Conservation (phyloP, 2,888 invertebrate species). For the Meteorus cinctellus region DNA sequence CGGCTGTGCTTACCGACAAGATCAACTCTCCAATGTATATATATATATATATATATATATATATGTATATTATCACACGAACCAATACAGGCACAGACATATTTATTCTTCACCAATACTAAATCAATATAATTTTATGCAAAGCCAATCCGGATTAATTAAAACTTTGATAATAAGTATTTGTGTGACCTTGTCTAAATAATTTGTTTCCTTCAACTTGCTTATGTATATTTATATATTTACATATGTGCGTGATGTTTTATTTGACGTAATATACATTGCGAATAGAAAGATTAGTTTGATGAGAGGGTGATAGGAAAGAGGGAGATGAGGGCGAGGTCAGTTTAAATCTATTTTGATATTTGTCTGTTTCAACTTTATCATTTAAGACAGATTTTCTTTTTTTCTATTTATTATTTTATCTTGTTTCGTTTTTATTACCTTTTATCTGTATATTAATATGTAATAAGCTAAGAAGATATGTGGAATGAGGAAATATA, state of each 20-base stretch:
- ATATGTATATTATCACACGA: neutral
- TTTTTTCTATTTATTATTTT: neutral
- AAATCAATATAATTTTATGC: constrained; percentile 19
- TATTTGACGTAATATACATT: constrained; percentile 16
- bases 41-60: constrained; percentile 1
- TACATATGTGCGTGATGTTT: neutral
- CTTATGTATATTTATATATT: neutral
- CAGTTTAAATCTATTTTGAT: neutral
- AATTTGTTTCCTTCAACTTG: neutral
- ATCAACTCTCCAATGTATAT: constrained; percentile 1
- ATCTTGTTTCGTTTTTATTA: neutral
- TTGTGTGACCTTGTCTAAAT: constrained; percentile 25
- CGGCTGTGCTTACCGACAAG: neutral
- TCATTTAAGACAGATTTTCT: neutral
- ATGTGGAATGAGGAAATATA: neutral
- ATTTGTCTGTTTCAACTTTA: neutral
- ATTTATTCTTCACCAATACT: neutral
- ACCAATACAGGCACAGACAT: neutral
- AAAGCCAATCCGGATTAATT: constrained; percentile 19
- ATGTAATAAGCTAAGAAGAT: neutral
- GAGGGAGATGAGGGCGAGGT: neutral
- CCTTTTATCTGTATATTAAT: too few relatives aligned
- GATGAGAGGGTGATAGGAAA: neutral
- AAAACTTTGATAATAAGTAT: constrained; percentile 27
- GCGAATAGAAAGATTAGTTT: neutral